phyloP scores from a whole-genome alignment of 2,888 invertebrate species.

The Cosmia trapezina region DNA sequence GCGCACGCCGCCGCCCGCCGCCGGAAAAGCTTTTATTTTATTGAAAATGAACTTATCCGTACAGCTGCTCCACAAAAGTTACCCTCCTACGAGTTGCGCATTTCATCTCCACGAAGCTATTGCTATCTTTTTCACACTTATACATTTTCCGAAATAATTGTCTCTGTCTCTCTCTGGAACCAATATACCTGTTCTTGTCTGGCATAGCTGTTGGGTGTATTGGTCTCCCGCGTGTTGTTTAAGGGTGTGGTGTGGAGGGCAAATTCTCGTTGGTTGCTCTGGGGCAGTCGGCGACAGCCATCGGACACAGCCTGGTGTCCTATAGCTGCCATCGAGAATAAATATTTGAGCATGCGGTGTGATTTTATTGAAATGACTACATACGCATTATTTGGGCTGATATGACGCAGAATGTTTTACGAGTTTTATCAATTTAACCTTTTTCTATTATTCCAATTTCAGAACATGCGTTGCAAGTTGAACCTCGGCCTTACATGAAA shows the following conservation, averaged over 20 bases:
- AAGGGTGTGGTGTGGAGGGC: slow-evolving; percentile 57
- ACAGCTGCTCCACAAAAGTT: slow-evolving; percentile 76
- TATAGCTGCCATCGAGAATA: slow-evolving; percentile 52
- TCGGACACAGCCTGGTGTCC: slow-evolving; percentile 51
- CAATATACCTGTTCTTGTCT: slow-evolving; percentile 60
- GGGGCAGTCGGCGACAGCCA: slow-evolving; percentile 30
- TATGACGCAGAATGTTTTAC: neutral
- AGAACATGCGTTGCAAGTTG: neutral
- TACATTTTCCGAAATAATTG: slow-evolving; percentile 36
- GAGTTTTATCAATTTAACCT: neutral
- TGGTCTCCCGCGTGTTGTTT: slow-evolving; percentile 52
- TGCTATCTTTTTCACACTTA: slow-evolving; percentile 64
- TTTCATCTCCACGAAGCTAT: slow-evolving; percentile 66
- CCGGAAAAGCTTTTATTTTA: slow-evolving; percentile 74
- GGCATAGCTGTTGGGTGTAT: slow-evolving; percentile 45
- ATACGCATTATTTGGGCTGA: neutral
- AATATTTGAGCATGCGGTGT: slow-evolving; percentile 65
- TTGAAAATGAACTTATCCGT: slow-evolving; percentile 77
- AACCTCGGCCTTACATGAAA: neutral
- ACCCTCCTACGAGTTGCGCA: slow-evolving; percentile 72
- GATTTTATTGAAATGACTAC: slow-evolving; percentile 54
- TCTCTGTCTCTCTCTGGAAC: slow-evolving; percentile 36
- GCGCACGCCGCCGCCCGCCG: slow-evolving; percentile 31
- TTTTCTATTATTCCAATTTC: neutral
- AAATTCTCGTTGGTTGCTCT: slow-evolving; percentile 50